Percentiles rank a stretch among this genome's conserved stretches.
Conservation (phyloP, 2,888 invertebrate species). For the Aphodius sticticus region DNA sequence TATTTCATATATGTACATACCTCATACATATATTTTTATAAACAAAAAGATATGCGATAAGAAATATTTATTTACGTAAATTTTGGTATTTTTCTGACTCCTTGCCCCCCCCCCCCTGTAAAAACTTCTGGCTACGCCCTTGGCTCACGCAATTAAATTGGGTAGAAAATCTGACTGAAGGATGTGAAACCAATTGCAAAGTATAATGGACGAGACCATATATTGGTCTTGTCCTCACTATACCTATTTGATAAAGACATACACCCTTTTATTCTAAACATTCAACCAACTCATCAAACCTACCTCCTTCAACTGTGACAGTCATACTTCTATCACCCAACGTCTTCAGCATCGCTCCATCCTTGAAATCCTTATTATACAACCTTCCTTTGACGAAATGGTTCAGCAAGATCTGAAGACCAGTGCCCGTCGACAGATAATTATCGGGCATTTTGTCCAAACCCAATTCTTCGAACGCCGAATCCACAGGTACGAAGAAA, state of each 20-base stretch:
- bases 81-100: too few relatives aligned
- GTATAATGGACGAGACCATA: too few relatives aligned
- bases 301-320: conserved; percentile 61
- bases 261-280: neutral
- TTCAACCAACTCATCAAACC: conserved; percentile 14
- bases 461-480: conserved; percentile 70
- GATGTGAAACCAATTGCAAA: too few relatives aligned
- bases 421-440: conserved; percentile 65
- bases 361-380: conserved; percentile 66
- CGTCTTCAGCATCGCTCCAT: conserved; percentile 64
- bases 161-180: too few relatives aligned
- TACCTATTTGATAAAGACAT: neutral
- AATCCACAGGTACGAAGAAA: conserved; percentile 74
- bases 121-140: too few relatives aligned
- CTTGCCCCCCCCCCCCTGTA: too few relatives aligned
- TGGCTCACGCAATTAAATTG: too few relatives aligned
- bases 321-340: conserved; percentile 66
- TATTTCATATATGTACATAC: too few relatives aligned
- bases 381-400: conserved; percentile 70
- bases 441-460: conserved; percentile 67
- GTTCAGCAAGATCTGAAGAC: conserved; percentile 66
- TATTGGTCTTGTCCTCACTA: neutral
- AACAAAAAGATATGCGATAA: too few relatives aligned
- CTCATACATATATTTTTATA: too few relatives aligned
- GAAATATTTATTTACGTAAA: too few relatives aligned